phyloP scores from a whole-genome alignment of 2,888 invertebrate genomes.

The Bellardia pandia region DNA sequence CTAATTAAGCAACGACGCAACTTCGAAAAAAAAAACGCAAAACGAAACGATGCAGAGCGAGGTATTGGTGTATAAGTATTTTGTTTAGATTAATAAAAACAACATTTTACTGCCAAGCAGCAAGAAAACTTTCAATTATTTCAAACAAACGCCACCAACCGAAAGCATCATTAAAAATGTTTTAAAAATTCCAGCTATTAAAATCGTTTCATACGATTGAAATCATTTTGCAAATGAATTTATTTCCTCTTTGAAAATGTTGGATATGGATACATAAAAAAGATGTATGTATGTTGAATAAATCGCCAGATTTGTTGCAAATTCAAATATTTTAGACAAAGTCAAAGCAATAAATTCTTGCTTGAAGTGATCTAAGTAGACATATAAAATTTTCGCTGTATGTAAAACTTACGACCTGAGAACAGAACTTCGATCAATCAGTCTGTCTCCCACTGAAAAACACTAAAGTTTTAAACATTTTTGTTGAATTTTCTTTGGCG shows the following conservation, averaged over 20 bases:
- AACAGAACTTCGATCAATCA: no score
- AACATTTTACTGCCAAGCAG: neutral
- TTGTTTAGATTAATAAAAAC: neutral
- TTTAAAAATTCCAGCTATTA: constrained; percentile 29
- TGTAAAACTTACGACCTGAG: no score
- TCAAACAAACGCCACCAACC: constrained; percentile 8
- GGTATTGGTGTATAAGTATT: neutral
- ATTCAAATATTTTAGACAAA: neutral
- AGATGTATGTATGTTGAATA: neutral
- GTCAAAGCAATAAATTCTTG: no score
- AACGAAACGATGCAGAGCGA: no score
- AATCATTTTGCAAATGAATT: constrained; percentile 45
- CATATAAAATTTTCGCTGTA: no score
- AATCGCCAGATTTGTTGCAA: neutral
- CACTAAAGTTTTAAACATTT: no score
- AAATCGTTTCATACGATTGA: constrained; percentile 42
- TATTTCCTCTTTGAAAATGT: constrained; percentile 18
- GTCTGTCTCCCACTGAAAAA: no score
- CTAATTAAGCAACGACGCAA: no score
- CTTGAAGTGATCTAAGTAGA: no score
- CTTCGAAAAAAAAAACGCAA: no score
- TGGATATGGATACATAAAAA: neutral
- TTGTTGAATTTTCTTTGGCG: no score
- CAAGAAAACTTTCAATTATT: constrained; percentile 9
- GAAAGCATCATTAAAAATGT: neutral